phyloP scores from a whole-genome alignment of 2,797 vertebrate genomes.

The Mormyrus proboscirostris region DNA sequence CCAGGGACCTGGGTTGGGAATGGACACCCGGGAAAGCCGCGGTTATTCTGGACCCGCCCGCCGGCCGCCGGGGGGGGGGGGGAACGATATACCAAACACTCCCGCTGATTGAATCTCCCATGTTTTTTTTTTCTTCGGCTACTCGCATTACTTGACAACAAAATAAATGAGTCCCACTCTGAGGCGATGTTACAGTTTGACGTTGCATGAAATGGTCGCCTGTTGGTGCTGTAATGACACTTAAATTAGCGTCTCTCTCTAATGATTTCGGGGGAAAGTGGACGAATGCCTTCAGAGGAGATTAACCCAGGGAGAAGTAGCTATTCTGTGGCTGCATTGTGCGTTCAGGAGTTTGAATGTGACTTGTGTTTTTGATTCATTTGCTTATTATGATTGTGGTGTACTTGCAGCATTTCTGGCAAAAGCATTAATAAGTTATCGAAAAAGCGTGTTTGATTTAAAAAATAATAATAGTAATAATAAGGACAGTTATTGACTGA shows the following conservation, averaged over 20 bases:
- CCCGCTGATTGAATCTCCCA: background rate
- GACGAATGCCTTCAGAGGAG: background rate
- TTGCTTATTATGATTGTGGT: background rate
- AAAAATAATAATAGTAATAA: background rate
- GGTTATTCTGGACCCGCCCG: background rate
- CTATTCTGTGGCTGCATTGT: background rate
- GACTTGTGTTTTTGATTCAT: background rate
- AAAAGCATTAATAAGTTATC: background rate
- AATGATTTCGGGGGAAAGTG: background rate
- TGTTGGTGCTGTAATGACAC: slow-evolving; percentile 15
- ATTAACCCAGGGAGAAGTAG: background rate
- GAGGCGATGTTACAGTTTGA: slow-evolving; percentile 16
- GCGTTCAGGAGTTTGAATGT: background rate
- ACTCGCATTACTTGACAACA: slow-evolving; percentile 7
- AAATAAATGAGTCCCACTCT: slow-evolving; percentile 10
- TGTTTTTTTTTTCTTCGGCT: background rate
- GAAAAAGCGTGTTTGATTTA: background rate
- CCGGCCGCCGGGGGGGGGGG: background rate
- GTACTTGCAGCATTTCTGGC: background rate
- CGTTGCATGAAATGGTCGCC: slow-evolving; percentile 13
- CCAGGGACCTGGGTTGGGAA: too few species aligned
- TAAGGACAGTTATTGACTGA: background rate
- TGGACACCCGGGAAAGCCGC: background rate
- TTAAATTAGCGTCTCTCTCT: slow-evolving; percentile 18
- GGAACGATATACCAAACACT: background rate